These are phyloP conservation scores for Acanthurus leucopareius DNA, from an alignment of 2,797 vertebrate genomes.

Conservation along the genomic window DNA sequence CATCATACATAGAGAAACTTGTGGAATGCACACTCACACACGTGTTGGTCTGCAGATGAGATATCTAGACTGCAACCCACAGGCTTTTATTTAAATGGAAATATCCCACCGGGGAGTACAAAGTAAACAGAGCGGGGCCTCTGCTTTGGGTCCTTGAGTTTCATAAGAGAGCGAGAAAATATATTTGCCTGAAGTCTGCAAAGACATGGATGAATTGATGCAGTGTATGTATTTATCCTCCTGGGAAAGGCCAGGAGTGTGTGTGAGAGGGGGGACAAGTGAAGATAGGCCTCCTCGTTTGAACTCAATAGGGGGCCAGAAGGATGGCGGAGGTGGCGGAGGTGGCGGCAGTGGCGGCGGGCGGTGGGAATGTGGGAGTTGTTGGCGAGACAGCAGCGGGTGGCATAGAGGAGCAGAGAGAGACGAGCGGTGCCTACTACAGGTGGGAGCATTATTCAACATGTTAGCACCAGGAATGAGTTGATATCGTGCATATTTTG, in stretches of 20 bases:
- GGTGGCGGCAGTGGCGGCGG: too few relatives aligned
- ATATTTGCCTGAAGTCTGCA: constrained; percentile 63
- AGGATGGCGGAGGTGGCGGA: constrained; percentile 10
- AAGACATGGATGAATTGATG: constrained; percentile 75
- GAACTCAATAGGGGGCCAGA: constrained; percentile 54
- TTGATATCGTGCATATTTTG: constrained; percentile 42
- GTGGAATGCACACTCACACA: constrained; percentile 1
- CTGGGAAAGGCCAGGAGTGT: constrained; percentile 33
- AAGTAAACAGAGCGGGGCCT: constrained; percentile 62
- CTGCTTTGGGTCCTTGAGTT: constrained; percentile 48
- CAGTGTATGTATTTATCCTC: constrained; percentile 51
- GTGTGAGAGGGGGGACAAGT: constrained; percentile 13
- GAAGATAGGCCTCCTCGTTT: constrained; percentile 54
- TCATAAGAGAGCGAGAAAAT: constrained; percentile 59
- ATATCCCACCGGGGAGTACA: constrained; percentile 70
- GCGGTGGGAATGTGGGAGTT: not conserved
- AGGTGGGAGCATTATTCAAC: constrained; percentile 49
- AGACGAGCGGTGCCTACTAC: constrained; percentile 25
- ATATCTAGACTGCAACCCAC: constrained; percentile 40
- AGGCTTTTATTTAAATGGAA: constrained; percentile 72
- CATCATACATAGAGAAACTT: constrained; percentile 10
- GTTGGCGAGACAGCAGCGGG: constrained; percentile 12
- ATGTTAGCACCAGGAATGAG: constrained; percentile 23
- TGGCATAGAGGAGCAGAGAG: constrained; percentile 22
- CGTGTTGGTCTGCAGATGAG: constrained; percentile 39